A percentile compares a stretch with the other conserved stretches of the same genome.
These are phyloP conservation scores for Trematomus bernacchii DNA, from an alignment of 2,797 vertebrate genomes.

Conservation along the genomic window DNA sequence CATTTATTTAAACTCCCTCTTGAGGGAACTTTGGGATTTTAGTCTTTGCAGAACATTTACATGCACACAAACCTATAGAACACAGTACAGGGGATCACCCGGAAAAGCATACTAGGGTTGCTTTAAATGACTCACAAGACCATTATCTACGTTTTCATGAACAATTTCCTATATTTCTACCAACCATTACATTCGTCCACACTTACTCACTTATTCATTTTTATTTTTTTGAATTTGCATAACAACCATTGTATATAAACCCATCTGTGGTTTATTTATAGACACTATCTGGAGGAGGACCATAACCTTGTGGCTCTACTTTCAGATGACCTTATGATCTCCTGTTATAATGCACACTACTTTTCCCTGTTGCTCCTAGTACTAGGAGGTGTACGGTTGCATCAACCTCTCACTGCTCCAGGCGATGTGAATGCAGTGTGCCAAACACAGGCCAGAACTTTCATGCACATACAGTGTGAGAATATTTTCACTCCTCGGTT, in stretches of 20 bases:
- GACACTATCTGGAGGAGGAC: constrained; percentile 45
- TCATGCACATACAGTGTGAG: constrained; percentile 10
- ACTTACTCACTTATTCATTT: neutral
- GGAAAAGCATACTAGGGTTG: too few species aligned
- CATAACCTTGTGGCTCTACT: constrained; percentile 34
- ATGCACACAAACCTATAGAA: too few species aligned
- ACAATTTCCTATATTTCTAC: neutral
- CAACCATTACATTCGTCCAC: neutral
- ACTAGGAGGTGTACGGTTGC: constrained; percentile 38
- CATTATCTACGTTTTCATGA: neutral
- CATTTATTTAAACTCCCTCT: too few species aligned
- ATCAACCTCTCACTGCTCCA: constrained; percentile 49
- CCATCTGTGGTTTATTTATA: constrained; percentile 31
- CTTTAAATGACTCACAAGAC: neutral
- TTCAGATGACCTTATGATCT: constrained; percentile 54
- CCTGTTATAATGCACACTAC: neutral
- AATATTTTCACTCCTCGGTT: constrained; percentile 17
- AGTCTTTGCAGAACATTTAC: too few species aligned
- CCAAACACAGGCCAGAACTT: constrained; percentile 31
- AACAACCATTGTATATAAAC: neutral
- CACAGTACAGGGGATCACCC: too few species aligned
- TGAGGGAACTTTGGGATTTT: too few species aligned
- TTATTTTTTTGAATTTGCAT: constrained; percentile 25
- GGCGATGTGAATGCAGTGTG: constrained; percentile 39
- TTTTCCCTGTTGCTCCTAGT: constrained; percentile 26